Evolutionary conservation across 2,797 vertebrate species (phyloP).

Genomic region (Vespertilio murinus): DNA sequence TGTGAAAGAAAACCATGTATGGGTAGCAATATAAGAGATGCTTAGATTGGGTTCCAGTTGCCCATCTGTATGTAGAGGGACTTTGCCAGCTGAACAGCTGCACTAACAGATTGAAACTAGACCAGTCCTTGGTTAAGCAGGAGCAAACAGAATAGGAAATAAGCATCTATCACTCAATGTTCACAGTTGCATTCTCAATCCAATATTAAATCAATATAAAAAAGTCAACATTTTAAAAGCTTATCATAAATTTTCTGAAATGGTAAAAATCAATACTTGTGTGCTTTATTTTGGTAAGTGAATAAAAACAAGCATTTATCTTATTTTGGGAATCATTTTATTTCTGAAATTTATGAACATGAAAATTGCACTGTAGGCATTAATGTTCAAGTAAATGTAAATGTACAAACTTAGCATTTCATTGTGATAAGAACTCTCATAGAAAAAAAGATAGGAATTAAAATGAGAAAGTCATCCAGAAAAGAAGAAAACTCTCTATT

Average conservation of each 20-base stretch:
- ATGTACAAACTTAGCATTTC: not conserved
- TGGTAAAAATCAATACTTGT: not conserved
- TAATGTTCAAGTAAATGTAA: not conserved
- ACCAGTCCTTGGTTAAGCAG: not conserved
- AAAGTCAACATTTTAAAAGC: not conserved
- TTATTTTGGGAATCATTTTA: not conserved
- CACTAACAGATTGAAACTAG: not conserved
- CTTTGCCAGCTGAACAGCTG: conserved; percentile 44
- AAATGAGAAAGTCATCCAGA: not conserved
- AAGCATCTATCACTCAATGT: not conserved
- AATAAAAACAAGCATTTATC: not conserved
- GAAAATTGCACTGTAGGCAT: not conserved
- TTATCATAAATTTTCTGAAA: not conserved
- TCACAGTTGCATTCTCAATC: not conserved
- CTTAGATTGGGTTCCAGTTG: conserved; percentile 15
- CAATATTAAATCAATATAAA: not conserved
- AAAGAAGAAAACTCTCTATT: not conserved
- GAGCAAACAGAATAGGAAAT: not conserved
- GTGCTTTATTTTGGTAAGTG: not conserved
- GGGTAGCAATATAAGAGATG: not conserved
- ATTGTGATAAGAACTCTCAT: not conserved
- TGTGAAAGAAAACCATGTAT: not conserved
- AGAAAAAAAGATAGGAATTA: not conserved
- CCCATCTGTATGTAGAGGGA: not conserved
- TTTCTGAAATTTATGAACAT: not conserved